Percentiles rank a stretch among this genome's conserved stretches.
These are phyloP conservation scores for Toxonevra muliebris DNA, from an alignment of 2,888 invertebrate genomes.

Conservation along the genomic window DNA sequence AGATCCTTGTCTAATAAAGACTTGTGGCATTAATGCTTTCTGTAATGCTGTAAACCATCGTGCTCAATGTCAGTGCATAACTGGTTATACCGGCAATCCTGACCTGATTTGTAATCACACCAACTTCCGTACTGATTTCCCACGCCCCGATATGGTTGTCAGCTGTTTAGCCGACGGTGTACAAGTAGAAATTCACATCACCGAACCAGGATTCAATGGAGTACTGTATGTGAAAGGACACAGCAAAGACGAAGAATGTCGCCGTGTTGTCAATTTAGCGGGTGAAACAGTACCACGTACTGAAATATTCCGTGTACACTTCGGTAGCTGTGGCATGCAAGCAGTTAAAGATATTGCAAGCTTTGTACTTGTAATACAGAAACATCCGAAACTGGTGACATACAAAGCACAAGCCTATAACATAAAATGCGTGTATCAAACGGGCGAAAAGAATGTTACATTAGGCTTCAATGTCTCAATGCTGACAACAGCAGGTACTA, in stretches of 20 bases:
- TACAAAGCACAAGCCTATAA: conserved; percentile 96
- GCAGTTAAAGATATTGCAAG: conserved; percentile 92
- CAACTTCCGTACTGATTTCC: conserved; percentile 80
- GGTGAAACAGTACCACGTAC: conserved; percentile 73
- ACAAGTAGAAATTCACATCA: conserved; percentile 81
- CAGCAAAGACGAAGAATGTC: conserved; percentile 91
- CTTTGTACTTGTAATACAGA: conserved; percentile 93
- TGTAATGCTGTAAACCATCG: conserved; percentile 82
- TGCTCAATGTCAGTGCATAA: conserved; percentile 80
- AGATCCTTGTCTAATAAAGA: conserved; percentile 78
- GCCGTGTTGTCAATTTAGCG: conserved; percentile 80
- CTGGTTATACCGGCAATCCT: conserved; percentile 80
- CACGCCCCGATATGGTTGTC: conserved; percentile 85
- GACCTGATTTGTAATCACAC: conserved; percentile 73
- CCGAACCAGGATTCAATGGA: conserved; percentile 82
- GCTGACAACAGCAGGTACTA: conserved; percentile 94
- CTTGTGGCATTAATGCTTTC: conserved; percentile 78
- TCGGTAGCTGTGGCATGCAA: conserved; percentile 90
- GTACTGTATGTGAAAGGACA: conserved; percentile 93
- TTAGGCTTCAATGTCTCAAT: conserved; percentile 94
- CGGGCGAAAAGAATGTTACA: conserved; percentile 91
- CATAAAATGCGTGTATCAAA: conserved; percentile 94
- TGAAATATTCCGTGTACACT: conserved; percentile 87
- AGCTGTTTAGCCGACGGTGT: conserved; percentile 92
- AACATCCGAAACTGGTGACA: conserved; percentile 94